These are phyloP conservation scores for Raphicerus campestris DNA, from an alignment of 2,113 vertebrate genomes.

Conservation along the genomic window DNA sequence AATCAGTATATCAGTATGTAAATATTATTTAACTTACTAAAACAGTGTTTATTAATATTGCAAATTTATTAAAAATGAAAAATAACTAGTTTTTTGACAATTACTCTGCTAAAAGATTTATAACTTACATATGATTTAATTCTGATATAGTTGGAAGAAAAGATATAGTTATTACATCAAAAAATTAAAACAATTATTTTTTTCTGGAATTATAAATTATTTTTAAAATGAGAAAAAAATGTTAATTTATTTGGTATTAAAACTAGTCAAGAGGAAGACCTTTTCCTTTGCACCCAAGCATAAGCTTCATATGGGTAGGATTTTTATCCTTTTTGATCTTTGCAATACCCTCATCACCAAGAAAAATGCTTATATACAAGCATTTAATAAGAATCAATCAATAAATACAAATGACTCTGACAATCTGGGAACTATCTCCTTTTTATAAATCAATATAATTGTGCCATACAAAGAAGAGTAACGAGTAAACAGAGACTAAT, in stretches of 20 bases:
- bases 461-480: neutral
- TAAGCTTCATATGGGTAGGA: neutral
- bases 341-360: neutral
- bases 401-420: neutral
- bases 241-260: neutral
- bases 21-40: slow-evolving; percentile 1
- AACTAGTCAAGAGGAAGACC: neutral
- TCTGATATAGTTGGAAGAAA: neutral
- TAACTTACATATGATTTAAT: neutral
- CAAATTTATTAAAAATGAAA: neutral
- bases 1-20: neutral
- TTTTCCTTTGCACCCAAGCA: neutral
- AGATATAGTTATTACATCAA: neutral
- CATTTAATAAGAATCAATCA: neutral
- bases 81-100: neutral
- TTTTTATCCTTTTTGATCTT: neutral
- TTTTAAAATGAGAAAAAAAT: neutral
- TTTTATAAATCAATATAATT: neutral
- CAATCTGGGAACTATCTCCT: neutral
- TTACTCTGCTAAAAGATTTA: neutral
- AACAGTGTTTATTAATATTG: neutral
- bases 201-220: neutral
- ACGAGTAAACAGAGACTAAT: neutral
- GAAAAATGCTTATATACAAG: neutral
- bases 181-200: neutral